Evolutionary conservation across 2,113 vertebrate genomes (phyloP).

Genomic region (Lipotes vexillifer): DNA sequence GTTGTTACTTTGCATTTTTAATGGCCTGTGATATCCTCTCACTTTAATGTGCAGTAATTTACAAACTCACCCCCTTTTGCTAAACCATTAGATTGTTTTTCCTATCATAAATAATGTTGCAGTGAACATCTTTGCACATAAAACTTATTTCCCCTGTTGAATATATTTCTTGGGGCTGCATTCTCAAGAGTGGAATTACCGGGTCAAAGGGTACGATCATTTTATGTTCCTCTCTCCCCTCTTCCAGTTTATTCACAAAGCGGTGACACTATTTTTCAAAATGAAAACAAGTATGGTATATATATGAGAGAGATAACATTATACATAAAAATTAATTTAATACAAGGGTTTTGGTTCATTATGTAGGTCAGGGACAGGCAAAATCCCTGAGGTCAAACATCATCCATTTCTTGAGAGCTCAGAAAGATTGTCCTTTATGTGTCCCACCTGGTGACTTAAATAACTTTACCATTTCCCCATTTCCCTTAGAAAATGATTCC

Average conservation of each 20-base stretch:
- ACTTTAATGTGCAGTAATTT: background rate
- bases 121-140: background rate
- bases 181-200: background rate
- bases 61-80: background rate
- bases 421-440: conserved; percentile 14
- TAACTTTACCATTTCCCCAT: conserved; percentile 45
- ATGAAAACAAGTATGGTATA: background rate
- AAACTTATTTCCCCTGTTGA: conserved; percentile 7
- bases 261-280: background rate
- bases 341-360: background rate
- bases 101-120: conserved; percentile 15
- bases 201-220: background rate
- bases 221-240: background rate
- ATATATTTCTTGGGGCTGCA: background rate
- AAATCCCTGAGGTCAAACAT: background rate
- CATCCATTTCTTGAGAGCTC: background rate
- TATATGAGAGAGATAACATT: background rate
- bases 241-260: conserved; percentile 2
- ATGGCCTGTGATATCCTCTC: background rate
- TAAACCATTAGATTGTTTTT: background rate
- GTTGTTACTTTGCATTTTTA: conserved; percentile 14
- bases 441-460: conserved; percentile 64
- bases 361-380: background rate
- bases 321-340: background rate
- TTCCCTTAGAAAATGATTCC: conserved; percentile 60